A percentile compares a stretch with the other conserved stretches of the same genome.
These are phyloP conservation scores for Tinea pellionella DNA, from an alignment of 2,888 invertebrate genomes.

Conservation along the genomic window DNA sequence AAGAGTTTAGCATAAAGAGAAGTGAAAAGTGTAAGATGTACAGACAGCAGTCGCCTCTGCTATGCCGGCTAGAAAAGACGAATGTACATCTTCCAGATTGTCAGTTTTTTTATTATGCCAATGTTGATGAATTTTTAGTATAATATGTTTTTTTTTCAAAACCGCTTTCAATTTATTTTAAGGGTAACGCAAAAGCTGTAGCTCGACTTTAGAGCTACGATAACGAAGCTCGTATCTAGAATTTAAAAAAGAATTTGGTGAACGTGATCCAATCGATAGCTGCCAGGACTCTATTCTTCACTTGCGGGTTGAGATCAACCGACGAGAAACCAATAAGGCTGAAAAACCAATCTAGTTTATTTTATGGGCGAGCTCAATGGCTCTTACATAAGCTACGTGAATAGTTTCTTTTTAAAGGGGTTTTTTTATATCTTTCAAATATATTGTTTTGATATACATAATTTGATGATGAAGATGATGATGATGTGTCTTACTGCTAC, in stretches of 20 bases:
- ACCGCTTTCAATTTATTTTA: not conserved
- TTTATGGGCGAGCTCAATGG: slow-evolving; percentile 9
- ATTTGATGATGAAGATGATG: too few relatives aligned
- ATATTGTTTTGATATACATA: too few relatives aligned
- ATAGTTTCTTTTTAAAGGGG: not conserved
- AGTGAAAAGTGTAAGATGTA: too few relatives aligned
- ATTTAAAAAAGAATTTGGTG: not conserved
- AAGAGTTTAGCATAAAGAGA: too few relatives aligned
- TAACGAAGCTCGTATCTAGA: slow-evolving; percentile 29
- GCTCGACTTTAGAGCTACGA: slow-evolving; percentile 41
- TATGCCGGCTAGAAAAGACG: too few relatives aligned
- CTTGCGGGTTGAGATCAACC: slow-evolving; percentile 1
- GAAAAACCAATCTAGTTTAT: slow-evolving; percentile 10
- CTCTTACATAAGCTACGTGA: not conserved
- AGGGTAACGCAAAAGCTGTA: not conserved
- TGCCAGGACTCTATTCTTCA: slow-evolving; percentile 5
- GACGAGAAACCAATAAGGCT: not conserved
- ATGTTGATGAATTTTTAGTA: too few relatives aligned
- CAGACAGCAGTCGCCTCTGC: too few relatives aligned
- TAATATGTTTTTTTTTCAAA: too few relatives aligned
- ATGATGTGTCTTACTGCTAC: too few relatives aligned
- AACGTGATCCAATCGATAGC: not conserved
- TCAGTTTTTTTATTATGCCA: too few relatives aligned
- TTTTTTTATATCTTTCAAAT: too few relatives aligned
- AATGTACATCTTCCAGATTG: too few relatives aligned